phyloP scores from a whole-genome alignment of 1,140 invertebrate species.

The Cepaea nemoralis region DNA sequence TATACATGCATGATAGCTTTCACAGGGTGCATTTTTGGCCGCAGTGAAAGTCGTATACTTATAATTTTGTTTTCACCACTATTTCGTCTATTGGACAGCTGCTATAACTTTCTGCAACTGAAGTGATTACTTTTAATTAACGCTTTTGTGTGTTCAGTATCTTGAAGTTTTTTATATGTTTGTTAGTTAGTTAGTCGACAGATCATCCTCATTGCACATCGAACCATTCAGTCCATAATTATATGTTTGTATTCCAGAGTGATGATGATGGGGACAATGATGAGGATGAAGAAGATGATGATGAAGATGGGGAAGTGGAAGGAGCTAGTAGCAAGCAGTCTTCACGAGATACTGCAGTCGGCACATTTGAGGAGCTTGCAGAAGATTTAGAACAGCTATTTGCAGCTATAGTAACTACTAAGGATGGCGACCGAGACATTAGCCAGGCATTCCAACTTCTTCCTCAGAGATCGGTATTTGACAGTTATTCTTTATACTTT shows the following conservation, averaged over 20 bases:
- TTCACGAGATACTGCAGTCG: constrained; percentile 25
- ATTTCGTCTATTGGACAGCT: too few relatives aligned
- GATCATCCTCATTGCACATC: too few relatives aligned
- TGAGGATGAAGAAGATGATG: constrained; percentile 49
- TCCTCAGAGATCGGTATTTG: constrained; percentile 77
- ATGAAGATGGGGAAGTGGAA: constrained; percentile 44
- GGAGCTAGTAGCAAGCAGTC: constrained; percentile 4
- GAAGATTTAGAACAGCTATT: constrained; percentile 78
- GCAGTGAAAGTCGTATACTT: too few relatives aligned
- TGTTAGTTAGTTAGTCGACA: too few relatives aligned
- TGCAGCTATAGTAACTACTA: constrained; percentile 84
- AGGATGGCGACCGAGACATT: constrained; percentile 83
- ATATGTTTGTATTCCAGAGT: constrained; percentile 14
- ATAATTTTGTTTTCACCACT: too few relatives aligned
- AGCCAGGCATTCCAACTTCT: constrained; percentile 89
- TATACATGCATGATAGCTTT: too few relatives aligned
- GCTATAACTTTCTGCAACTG: too few relatives aligned
- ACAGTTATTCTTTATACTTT: too few relatives aligned
- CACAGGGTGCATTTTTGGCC: too few relatives aligned
- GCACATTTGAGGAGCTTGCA: constrained; percentile 47
- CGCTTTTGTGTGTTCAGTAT: too few relatives aligned
- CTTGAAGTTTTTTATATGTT: too few relatives aligned
- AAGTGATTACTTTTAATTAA: too few relatives aligned
- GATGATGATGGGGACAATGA: constrained; percentile 48
- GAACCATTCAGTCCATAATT: background rate